These are phyloP conservation scores for Crioceris asparagi DNA, from an alignment of 2,888 invertebrate species.

Conservation along the genomic window DNA sequence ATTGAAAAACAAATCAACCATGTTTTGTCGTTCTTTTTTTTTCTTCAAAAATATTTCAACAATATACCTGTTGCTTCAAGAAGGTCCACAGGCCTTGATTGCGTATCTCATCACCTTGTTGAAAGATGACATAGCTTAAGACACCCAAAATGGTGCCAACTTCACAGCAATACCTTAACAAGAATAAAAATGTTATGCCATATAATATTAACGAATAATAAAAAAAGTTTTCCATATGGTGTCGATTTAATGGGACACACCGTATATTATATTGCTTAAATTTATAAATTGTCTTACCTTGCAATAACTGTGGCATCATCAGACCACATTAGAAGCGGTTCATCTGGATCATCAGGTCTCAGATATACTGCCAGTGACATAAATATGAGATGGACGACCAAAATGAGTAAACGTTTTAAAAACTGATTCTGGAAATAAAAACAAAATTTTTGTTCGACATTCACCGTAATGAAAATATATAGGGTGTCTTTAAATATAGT, in stretches of 20 bases:
- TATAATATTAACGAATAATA: no score
- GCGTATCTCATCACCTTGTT: slow-evolving; percentile 89
- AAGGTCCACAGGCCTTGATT: slow-evolving; percentile 88
- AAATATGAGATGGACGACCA: slow-evolving; percentile 76
- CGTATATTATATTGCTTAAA: no score
- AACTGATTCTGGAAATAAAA: slow-evolving; percentile 67
- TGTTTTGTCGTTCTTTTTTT: neutral
- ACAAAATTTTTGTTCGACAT: neutral
- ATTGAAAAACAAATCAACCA: slow-evolving; percentile 26
- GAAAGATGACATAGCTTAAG: slow-evolving; percentile 76
- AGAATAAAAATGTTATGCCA: slow-evolving; percentile 4
- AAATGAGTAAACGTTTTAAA: slow-evolving; percentile 77
- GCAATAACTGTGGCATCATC: slow-evolving; percentile 42
- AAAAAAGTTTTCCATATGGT: no score
- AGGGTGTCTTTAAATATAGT: no score
- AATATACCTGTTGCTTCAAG: slow-evolving; percentile 79
- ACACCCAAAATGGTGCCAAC: slow-evolving; percentile 77
- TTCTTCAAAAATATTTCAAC: slow-evolving; percentile 23
- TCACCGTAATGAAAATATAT: no score
- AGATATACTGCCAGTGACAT: slow-evolving; percentile 87
- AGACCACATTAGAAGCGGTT: slow-evolving; percentile 44
- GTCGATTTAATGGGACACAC: no score
- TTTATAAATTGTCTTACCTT: slow-evolving; percentile 26
- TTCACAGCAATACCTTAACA: slow-evolving; percentile 67
- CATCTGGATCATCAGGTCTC: slow-evolving; percentile 58